These are phyloP conservation scores for Galerucella nymphaeae DNA, from an alignment of 2,888 invertebrate species.

Conservation along the genomic window DNA sequence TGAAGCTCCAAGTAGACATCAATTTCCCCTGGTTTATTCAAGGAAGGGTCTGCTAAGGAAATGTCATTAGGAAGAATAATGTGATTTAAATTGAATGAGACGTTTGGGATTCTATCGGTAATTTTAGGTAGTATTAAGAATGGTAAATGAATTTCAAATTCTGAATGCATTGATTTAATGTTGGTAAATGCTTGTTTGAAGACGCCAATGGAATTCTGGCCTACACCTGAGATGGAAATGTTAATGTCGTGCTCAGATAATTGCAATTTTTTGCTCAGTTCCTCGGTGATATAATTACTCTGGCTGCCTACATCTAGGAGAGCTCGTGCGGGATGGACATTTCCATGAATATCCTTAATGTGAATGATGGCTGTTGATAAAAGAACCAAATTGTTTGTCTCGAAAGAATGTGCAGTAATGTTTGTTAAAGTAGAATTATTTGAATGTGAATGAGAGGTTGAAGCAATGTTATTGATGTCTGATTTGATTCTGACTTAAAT, in stretches of 20 bases:
- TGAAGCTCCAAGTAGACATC: not conserved
- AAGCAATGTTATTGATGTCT: not conserved
- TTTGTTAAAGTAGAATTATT: not conserved
- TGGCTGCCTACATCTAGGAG: not conserved
- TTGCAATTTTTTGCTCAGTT: not conserved
- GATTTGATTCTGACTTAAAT: not conserved
- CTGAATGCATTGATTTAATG: not conserved
- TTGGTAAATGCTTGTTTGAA: not conserved
- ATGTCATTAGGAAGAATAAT: not conserved
- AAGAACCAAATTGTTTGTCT: not conserved
- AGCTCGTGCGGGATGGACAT: not conserved
- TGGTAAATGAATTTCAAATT: not conserved
- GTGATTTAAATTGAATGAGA: too few species aligned
- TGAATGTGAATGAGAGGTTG: not conserved
- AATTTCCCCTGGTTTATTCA: conserved; percentile 5
- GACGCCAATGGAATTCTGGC: not conserved
- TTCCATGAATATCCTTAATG: not conserved
- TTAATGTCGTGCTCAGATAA: not conserved
- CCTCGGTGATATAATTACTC: not conserved
- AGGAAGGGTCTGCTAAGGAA: not conserved
- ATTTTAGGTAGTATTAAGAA: not conserved
- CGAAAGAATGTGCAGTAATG: not conserved
- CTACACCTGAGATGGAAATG: not conserved
- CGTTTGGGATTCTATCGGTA: too few species aligned
- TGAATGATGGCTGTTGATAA: not conserved